Percentiles rank a stretch among this genome's conserved stretches.
These are phyloP conservation scores for Trachelus stipa DNA, from an alignment of 2,888 invertebrate species.

Conservation along the genomic window DNA sequence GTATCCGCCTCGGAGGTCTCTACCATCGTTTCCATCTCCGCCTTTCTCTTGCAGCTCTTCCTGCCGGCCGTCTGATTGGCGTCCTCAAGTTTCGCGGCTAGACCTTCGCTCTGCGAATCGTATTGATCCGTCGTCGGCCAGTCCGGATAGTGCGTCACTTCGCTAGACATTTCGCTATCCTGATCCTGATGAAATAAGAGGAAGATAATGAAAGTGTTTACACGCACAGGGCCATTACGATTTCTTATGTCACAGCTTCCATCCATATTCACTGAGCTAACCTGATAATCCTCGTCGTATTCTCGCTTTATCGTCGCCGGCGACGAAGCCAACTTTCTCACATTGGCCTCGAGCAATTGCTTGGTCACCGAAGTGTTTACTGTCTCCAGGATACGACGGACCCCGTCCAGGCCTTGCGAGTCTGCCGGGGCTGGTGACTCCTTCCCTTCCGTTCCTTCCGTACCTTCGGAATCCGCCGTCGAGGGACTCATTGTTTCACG, in stretches of 20 bases:
- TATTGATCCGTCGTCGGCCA: constrained; percentile 58
- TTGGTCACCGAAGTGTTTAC: constrained; percentile 82
- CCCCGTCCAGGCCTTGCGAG: constrained; percentile 73
- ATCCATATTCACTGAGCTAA: constrained; percentile 15
- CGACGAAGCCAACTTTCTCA: constrained; percentile 75
- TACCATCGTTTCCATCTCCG: constrained; percentile 34
- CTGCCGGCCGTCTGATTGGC: constrained; percentile 61
- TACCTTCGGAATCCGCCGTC: constrained; percentile 71
- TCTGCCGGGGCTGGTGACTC: constrained; percentile 56
- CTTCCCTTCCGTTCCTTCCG: constrained; percentile 72
- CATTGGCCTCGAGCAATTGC: constrained; percentile 77
- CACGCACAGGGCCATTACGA: background rate
- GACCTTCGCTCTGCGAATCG: constrained; percentile 75
- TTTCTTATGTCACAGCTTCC: background rate
- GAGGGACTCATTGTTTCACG: constrained; percentile 60
- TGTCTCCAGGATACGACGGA: constrained; percentile 79
- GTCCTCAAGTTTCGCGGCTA: constrained; percentile 82
- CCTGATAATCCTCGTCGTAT: constrained; percentile 60
- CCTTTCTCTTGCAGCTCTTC: constrained; percentile 48
- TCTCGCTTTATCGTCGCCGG: constrained; percentile 65
- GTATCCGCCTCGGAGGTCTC: constrained; percentile 62
- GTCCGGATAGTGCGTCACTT: constrained; percentile 56
- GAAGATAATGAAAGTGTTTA: background rate
- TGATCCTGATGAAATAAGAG: constrained; percentile 72
- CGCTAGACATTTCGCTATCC: constrained; percentile 70